phyloP scores from a whole-genome alignment of 2,113 vertebrate species.

The Spilogale gracilis region DNA sequence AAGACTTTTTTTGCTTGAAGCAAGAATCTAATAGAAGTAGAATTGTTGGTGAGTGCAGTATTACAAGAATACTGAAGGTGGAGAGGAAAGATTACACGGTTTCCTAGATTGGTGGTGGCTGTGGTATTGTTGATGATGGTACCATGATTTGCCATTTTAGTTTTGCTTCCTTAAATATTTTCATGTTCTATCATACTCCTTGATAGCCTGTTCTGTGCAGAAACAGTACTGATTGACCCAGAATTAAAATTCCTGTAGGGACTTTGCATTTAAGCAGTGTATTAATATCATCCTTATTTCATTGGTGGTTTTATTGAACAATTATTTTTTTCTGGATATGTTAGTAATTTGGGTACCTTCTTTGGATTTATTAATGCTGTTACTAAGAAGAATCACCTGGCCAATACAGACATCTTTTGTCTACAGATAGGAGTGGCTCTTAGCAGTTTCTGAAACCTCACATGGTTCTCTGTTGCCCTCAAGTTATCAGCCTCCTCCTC shows the following conservation, averaged over 20 bases:
- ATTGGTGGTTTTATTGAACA: not conserved
- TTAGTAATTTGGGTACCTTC: not conserved
- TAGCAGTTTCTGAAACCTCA: not conserved
- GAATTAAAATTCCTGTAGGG: slow-evolving; percentile 4
- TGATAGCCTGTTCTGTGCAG: not conserved
- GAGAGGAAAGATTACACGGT: not conserved
- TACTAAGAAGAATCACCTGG: not conserved
- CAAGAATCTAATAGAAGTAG: not conserved
- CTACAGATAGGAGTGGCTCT: not conserved
- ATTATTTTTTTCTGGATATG: slow-evolving; percentile 6
- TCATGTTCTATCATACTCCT: not conserved
- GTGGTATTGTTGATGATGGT: not conserved
- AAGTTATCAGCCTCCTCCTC: not conserved
- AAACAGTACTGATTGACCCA: slow-evolving; percentile 1
- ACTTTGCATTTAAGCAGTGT: not conserved
- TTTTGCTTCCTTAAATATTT: slow-evolving; percentile 46
- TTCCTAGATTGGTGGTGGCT: not conserved
- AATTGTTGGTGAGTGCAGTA: not conserved
- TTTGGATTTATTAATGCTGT: not conserved
- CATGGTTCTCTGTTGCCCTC: not conserved
- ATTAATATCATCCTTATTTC: not conserved
- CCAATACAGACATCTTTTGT: not conserved
- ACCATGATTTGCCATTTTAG: not conserved
- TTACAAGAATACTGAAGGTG: not conserved
- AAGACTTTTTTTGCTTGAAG: not conserved